Evolutionary conservation across 2,113 vertebrate genomes (phyloP), one percentile per base, ranked within the genome.

Genomic region (Heterocephalus glaber): DNA sequence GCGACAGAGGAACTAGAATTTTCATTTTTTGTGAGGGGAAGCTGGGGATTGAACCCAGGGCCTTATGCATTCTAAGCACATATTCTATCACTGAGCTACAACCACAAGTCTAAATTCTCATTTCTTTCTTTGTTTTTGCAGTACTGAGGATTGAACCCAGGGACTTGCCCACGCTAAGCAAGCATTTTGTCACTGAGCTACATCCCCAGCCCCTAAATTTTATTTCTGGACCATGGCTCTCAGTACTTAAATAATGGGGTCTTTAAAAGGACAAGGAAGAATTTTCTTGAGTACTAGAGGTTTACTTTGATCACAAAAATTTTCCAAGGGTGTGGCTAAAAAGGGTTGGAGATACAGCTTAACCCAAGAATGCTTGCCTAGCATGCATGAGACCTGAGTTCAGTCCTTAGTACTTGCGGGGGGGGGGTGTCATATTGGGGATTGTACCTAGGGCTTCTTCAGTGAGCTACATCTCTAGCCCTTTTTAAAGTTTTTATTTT

Each of bases 191-290:
- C 58, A 60, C 20, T 60, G 19, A 60, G 58, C 58, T 60, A 60
- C 5, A 60, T 60, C 5, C 58, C 3, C 20, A 60, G 61, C 28
- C 61, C 20, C n/a, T 72, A 66, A 35, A 66, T 33, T 92, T 84
- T 89, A 63, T 95, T 95, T 92, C 89, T 95, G n/a, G 63, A 47
- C 63, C 63, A 81, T 95, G 79, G 20, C 44, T 87, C 87, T 81
- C 22, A 61, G 28, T 87, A 63, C 49, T 30, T 76, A 94, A 85
- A 88, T 41, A 60, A n/a, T 89, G 68, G 26, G 26, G 26, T 84
- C 35, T n/a, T 92, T 74, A 20, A 60, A 60, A 26, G 14, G 20
- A 44, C 35, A 89, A 41, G n/a, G 70, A 79, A 76, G 24, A 92
- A 68, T 38, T 0, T 86, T 82, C 49, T 76, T 92, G 35, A 60